These are phyloP conservation scores for Rhopalosiphum maidis DNA, from an alignment of 1,140 invertebrate species.

Conservation along the genomic window DNA sequence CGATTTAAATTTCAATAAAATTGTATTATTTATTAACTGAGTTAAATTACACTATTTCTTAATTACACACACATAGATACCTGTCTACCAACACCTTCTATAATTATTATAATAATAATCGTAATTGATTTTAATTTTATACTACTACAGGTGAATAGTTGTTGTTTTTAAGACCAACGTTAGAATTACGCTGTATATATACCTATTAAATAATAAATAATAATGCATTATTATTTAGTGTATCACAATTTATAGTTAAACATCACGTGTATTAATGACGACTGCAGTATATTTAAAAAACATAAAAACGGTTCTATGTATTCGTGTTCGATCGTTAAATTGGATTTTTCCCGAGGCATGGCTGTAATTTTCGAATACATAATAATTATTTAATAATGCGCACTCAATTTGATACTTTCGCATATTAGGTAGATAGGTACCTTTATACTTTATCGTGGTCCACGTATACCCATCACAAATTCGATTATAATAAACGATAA, in stretches of 20 bases:
- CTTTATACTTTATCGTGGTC: not conserved
- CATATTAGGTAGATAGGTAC: not conserved
- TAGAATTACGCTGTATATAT: not conserved
- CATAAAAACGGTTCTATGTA: not conserved
- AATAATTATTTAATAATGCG: not conserved
- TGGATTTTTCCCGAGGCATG: not conserved
- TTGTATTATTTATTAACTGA: not conserved
- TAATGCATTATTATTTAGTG: not conserved
- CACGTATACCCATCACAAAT: not conserved
- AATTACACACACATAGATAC: not conserved
- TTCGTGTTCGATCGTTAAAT: not conserved
- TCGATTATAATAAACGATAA: constrained; percentile 3
- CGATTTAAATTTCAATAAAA: not conserved
- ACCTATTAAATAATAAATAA: not conserved
- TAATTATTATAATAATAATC: constrained; percentile 11
- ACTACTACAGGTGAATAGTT: not conserved
- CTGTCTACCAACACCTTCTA: not conserved
- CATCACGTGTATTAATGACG: not conserved
- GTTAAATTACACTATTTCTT: not conserved
- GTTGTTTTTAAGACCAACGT: not conserved
- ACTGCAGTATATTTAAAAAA: not conserved
- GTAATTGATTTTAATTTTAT: constrained; percentile 18
- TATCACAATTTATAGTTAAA: not conserved
- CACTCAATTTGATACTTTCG: not conserved
- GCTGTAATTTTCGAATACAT: not conserved